Evolutionary conservation across 2,888 invertebrate genomes (phyloP), one percentile per base, ranked within the genome.

Genomic region (Eilema sororculum): DNA sequence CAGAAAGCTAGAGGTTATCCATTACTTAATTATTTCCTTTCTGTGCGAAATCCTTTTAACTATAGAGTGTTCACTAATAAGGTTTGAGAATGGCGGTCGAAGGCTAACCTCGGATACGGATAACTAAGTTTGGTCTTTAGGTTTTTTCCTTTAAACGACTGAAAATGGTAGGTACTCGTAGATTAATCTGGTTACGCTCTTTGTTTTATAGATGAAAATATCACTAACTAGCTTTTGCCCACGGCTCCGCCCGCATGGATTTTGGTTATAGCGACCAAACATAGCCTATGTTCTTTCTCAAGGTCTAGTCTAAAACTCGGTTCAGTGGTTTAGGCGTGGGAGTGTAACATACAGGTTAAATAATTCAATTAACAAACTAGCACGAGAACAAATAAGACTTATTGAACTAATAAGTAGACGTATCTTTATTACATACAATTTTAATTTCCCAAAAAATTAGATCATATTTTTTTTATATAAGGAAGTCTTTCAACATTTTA

Each of bases 61-160:
- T 52, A 52, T 52, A 9, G 52, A 52, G 52, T 52, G 52, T 52
- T 52, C 52, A n/a, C 52, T 52, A 52, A 52, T 52, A n/a, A 52
- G 52, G 6, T 52, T 52, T 52, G 52, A 46, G 46, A 46, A n/a
- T 52, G n/a, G n/a, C n/a, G n/a, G 52, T 52, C n/a, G n/a, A n/a
- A 52, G 52, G 52, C 52, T 52, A 52, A 52, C 52, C 52, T 52
- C 52, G 20, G 52, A 20, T 6, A 6, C 13, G 46, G 20, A 52
- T 52, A n/a, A 52, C 52, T 52, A 52, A n/a, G 52, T 52, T 52
- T 52, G n/a, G 52, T n/a, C 1, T 9, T n/a, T n/a, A 52, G 2
- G 9, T 52, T 52, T n/a, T 52, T 52, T 52, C 9, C 52, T 52
- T n/a, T 52, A n/a, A 52, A 52, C 52, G 52, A 52, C 52, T 52